Evolutionary conservation across 2,888 invertebrate genomes (phyloP).

Genomic region (Epiblema foenella): DNA sequence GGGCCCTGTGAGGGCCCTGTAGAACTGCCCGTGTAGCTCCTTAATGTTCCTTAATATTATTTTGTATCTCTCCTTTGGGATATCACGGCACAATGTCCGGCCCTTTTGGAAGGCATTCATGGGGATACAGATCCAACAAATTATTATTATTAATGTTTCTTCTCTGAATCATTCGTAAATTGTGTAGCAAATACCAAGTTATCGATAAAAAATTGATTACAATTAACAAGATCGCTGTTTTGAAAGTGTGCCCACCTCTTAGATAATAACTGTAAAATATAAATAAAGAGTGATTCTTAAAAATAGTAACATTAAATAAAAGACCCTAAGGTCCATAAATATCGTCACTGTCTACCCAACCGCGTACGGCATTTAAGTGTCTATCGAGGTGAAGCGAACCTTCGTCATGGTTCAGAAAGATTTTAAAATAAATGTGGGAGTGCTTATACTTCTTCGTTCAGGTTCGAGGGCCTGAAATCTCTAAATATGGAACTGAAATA

Average conservation of each 20-base stretch:
- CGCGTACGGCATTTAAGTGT: constrained; percentile 53
- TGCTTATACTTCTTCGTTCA: constrained; percentile 13
- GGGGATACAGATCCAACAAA: no score
- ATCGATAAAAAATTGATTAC: not conserved
- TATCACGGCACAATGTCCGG: no score
- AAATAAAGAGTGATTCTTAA: not conserved
- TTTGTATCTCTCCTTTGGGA: no score
- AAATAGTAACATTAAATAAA: constrained; percentile 17
- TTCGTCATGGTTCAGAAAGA: constrained; percentile 53
- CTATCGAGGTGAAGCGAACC: constrained; percentile 52
- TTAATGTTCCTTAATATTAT: no score
- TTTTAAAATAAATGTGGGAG: constrained; percentile 48
- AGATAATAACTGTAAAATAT: not conserved
- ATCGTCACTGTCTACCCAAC: constrained; percentile 43
- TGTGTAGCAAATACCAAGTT: not conserved
- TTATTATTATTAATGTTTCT: no score
- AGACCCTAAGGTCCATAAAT: constrained; percentile 40
- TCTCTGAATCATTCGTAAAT: constrained; percentile 13
- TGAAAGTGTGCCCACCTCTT: not conserved
- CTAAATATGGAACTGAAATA: not conserved
- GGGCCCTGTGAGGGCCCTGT: no score
- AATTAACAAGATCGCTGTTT: not conserved
- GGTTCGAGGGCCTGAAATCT: not conserved
- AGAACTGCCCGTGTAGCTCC: no score
- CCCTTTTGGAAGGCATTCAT: no score